A percentile compares a stretch with the other conserved stretches of the same genome.
These are phyloP conservation scores for Tapera naevia DNA, from an alignment of 2,797 vertebrate species.

Conservation along the genomic window DNA sequence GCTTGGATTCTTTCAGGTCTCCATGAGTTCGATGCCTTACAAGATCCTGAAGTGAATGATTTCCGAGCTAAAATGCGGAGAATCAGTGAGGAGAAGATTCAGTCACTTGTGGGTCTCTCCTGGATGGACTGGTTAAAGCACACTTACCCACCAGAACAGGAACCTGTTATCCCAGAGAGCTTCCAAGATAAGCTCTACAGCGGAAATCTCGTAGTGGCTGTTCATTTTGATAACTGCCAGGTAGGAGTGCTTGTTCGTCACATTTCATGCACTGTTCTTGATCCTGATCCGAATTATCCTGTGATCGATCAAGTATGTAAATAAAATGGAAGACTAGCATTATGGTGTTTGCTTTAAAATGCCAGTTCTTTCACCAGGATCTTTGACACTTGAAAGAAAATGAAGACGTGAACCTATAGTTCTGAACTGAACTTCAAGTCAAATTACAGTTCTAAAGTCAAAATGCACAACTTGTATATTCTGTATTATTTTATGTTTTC, in stretches of 20 bases:
- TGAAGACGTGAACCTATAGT: rapidly evolving
- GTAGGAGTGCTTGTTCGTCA: slow-evolving; percentile 64
- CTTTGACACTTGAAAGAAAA: not conserved
- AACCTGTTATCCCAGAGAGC: slow-evolving; percentile 78
- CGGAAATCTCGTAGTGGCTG: slow-evolving; percentile 88
- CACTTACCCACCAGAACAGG: slow-evolving; percentile 90
- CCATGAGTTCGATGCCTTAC: slow-evolving; percentile 92
- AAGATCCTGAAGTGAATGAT: slow-evolving; percentile 95
- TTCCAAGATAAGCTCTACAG: slow-evolving; percentile 82
- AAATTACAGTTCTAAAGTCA: not conserved
- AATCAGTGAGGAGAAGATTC: slow-evolving; percentile 91
- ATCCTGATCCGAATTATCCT: not conserved
- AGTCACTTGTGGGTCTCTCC: slow-evolving; percentile 85
- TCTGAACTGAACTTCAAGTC: not conserved
- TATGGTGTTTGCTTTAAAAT: not conserved
- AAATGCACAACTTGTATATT: not conserved
- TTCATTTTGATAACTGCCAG: slow-evolving; percentile 95
- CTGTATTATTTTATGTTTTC: rapidly evolving
- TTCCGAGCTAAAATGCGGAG: slow-evolving; percentile 93
- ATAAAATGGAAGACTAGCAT: not conserved
- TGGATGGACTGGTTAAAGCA: slow-evolving; percentile 92
- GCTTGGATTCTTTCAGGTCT: slow-evolving; percentile 82
- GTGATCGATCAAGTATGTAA: not conserved
- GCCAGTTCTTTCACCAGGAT: not conserved
- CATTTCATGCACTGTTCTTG: not conserved